phyloP scores from a whole-genome alignment of 2,888 invertebrate genomes.

The Netelia inedita region DNA sequence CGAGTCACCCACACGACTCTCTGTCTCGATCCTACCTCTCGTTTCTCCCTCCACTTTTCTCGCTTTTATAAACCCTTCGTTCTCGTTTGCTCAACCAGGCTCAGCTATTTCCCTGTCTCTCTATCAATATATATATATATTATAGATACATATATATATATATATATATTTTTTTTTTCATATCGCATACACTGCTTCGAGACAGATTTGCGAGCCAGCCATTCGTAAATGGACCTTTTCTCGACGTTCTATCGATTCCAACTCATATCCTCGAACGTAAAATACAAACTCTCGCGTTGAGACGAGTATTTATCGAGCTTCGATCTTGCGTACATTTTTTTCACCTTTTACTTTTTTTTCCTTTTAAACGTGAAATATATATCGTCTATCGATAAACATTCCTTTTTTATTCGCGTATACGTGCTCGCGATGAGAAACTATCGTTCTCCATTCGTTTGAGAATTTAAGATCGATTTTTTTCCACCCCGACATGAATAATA shows the following conservation, averaged over 20 bases:
- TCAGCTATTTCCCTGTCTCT: conserved; percentile 8
- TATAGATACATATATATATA: background rate
- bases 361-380: background rate
- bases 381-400: background rate
- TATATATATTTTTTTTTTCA: background rate
- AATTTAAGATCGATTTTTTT: too few species aligned
- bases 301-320: conserved; percentile 35
- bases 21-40: background rate
- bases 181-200: conserved; percentile 22
- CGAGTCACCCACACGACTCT: conserved; percentile 14
- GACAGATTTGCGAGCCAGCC: conserved; percentile 49
- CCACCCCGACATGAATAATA: too few species aligned
- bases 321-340: background rate
- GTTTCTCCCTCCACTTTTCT: conserved; percentile 19
- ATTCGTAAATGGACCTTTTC: conserved; percentile 41
- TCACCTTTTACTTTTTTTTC: too few species aligned
- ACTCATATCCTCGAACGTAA: conserved; percentile 35
- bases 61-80: conserved; percentile 28
- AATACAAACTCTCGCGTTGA: conserved; percentile 16
- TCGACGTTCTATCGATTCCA: conserved; percentile 38
- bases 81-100: conserved; percentile 45
- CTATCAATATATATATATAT: conserved; percentile 1
- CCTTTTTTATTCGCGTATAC: background rate
- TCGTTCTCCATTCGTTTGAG: too few species aligned
- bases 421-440: too few species aligned